Base-by-base conservation (phyloP, 2,888 invertebrate species). In the Lepetodrilus schrolli region DNA sequence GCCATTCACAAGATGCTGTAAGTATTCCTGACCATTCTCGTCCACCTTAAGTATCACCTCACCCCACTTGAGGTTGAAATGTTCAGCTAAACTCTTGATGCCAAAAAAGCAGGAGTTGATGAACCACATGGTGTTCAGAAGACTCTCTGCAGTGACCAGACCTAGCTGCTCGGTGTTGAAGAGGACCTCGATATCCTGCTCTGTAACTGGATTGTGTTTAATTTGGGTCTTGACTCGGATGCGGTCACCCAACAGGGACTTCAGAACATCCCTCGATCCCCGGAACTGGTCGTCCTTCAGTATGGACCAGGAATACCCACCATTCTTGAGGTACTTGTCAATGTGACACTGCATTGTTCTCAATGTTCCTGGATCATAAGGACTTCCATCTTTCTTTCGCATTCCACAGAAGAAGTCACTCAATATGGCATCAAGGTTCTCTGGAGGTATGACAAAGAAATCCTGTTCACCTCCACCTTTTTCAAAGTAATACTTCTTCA, bases 71-170 rank as follows among this genome's bases (percentile, higher is more conserved):
- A 68, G 20, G 26, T 68, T 68, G 26, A 21, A 23, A 20, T 68
- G 68, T 23, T 68, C 68, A 21, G 26, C 13, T 26, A 26, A 47
- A 26, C 47, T 21, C 26, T 47, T 43, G 20, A 68, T 21, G n/a
- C 43, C 30, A n/a, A 68, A 43, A 17, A 47, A 68, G 20, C 26
- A 47, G 26, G 68, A 43, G 26, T 23, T 26, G n/a, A 68, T 43
- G 26, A 68, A 68, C 68, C 68, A 68, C 68, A 68, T 68, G 5
- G 43, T 68, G 68, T 68, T 68, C n/a, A 43, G 21, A 17, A 68
- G 68, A 21, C 26, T 43, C n/a, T 68, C 68, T 23, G 47, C 13
- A 47, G 20, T 43, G 47, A 26, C n/a, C 7, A 47, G 5, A 10
- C 68, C 68, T 10, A 68, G 43, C 13, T 26, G 26, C 1, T 68